Conservation (phyloP, 1,140 invertebrate genomes). For the Drosophila rhopaloa region DNA sequence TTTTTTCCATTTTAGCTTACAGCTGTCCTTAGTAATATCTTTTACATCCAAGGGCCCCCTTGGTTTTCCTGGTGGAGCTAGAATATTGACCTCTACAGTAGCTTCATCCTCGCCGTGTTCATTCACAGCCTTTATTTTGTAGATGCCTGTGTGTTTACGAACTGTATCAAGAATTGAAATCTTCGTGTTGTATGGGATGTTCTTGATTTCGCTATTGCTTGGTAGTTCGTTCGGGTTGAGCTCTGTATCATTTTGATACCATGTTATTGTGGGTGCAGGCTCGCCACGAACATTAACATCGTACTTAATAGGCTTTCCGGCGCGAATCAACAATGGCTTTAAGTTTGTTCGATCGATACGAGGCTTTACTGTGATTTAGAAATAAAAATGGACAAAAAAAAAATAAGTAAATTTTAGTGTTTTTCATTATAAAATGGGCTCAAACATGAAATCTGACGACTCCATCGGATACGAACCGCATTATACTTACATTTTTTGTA, state of each 20-base stretch:
- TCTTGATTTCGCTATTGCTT: conserved; percentile 92
- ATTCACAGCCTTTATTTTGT: conserved; percentile 96
- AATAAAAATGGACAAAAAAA: background rate
- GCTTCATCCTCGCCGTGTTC: conserved; percentile 97
- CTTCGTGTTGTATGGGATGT: conserved; percentile 97
- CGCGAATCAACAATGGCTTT: conserved; percentile 94
- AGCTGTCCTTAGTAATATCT: conserved; percentile 94
- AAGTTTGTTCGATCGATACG: conserved; percentile 97
- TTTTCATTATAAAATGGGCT: too few species aligned
- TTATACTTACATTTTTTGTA: conserved; percentile 92
- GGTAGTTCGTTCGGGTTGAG: conserved; percentile 85
- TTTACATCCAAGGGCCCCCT: conserved; percentile 96
- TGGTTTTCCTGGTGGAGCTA: conserved; percentile 93
- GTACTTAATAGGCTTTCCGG: conserved; percentile 96
- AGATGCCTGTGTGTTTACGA: conserved; percentile 94
- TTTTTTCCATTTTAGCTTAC: conserved; percentile 98
- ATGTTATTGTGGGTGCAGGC: conserved; percentile 96
- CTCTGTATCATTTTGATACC: conserved; percentile 87
- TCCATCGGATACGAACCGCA: background rate
- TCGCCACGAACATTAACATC: conserved; percentile 97
- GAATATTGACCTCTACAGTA: conserved; percentile 95
- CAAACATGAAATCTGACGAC: too few species aligned
- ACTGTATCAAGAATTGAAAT: conserved; percentile 93
- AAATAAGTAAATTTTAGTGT: background rate
- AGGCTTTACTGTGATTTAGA: conserved; percentile 90